Evolutionary conservation across 2,113 vertebrate genomes (phyloP).

Genomic region (Gadus chalcogrammus): DNA sequence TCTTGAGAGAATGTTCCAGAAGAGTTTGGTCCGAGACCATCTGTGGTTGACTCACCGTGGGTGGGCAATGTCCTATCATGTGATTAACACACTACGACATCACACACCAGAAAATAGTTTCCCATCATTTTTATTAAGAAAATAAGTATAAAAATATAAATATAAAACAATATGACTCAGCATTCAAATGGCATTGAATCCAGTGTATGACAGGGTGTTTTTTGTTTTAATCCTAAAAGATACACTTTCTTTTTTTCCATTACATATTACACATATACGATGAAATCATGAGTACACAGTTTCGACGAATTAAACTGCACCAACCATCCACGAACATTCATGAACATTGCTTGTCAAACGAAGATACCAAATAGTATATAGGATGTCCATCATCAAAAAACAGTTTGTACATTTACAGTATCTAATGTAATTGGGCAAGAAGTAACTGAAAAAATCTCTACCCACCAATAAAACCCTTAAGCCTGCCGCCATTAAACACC

Average conservation of each 20-base stretch:
- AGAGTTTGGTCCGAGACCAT: not conserved
- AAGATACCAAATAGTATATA: slow-evolving; percentile 76
- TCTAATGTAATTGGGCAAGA: slow-evolving; percentile 62
- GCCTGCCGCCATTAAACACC: slow-evolving; percentile 69
- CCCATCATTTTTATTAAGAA: slow-evolving; percentile 83
- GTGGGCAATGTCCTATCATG: not conserved
- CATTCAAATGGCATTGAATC: slow-evolving; percentile 72
- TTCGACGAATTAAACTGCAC: slow-evolving; percentile 71
- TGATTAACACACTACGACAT: not conserved
- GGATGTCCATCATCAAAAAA: slow-evolving; percentile 72
- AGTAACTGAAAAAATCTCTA: slow-evolving; percentile 34
- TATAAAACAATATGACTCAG: slow-evolving; percentile 96
- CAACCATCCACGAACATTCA: slow-evolving; percentile 65
- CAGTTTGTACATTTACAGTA: slow-evolving; percentile 74
- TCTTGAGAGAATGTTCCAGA: not conserved
- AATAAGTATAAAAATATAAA: slow-evolving; percentile 99
- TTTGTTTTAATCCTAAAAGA: slow-evolving; percentile 64
- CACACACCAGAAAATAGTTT: slow-evolving; percentile 3
- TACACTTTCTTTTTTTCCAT: slow-evolving; percentile 60
- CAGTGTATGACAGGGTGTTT: slow-evolving; percentile 62
- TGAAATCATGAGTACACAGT: slow-evolving; percentile 73
- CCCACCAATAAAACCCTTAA: slow-evolving; percentile 10
- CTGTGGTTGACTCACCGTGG: not conserved
- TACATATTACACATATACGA: slow-evolving; percentile 76
- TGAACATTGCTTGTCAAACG: slow-evolving; percentile 71